A percentile compares a stretch with the other conserved stretches of the same genome.
These are phyloP conservation scores for Glaucidium brasilianum DNA, from an alignment of 2,113 vertebrate genomes.

Conservation along the genomic window DNA sequence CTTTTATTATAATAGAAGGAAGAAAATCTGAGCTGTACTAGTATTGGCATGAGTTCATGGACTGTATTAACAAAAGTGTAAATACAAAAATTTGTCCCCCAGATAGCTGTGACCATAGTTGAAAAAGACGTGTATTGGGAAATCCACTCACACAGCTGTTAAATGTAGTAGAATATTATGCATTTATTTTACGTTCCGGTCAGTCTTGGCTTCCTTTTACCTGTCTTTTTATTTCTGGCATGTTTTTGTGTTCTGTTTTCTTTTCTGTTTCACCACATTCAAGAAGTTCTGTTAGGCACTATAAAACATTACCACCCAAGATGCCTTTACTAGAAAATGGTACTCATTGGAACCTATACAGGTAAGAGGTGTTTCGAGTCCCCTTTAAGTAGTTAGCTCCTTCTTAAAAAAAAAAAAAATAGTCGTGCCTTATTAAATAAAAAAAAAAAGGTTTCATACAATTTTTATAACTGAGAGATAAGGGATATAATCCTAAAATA, in stretches of 20 bases:
- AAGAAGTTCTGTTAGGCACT: constrained; percentile 86
- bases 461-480: neutral
- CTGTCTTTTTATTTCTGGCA: constrained; percentile 63
- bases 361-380: constrained; percentile 77
- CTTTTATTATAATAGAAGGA: neutral
- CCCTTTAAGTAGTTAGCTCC: neutral
- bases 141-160: neutral
- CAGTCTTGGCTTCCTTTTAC: constrained; percentile 39
- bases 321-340: constrained; percentile 92
- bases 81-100: neutral
- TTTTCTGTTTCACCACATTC: constrained; percentile 64
- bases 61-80: neutral
- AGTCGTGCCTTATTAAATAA: neutral
- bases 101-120: neutral
- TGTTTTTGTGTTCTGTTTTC: constrained; percentile 18
- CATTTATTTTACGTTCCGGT: neutral
- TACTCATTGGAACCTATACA: constrained; percentile 90
- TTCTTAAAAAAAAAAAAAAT: neutral
- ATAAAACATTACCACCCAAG: constrained; percentile 90
- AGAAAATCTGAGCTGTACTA: neutral
- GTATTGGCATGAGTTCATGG: neutral
- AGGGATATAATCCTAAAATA: neutral
- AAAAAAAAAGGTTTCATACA: neutral
- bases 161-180: neutral
- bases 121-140: neutral